Base-by-base conservation (phyloP, 2,113 vertebrate genomes). In the Strix uralensis region DNA sequence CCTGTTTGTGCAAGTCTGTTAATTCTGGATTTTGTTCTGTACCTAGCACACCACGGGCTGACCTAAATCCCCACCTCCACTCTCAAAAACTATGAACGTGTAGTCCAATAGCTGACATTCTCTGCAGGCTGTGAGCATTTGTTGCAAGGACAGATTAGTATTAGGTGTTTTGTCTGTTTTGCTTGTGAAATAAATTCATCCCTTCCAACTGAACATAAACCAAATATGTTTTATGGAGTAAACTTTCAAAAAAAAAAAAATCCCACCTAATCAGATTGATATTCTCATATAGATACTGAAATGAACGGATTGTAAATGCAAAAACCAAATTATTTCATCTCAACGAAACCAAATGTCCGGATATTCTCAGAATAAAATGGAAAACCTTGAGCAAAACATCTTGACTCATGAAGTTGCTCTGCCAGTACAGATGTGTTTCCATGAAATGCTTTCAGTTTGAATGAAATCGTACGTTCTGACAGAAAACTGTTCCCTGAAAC, bases 1-100 rank as follows among this genome's bases (percentile, higher is more conserved):
- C 55, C 54, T 61, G 27, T 27, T 36, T 75, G 29, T 84, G 14
- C 47, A 52, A 38, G 19, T 10, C 62, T 65, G 10, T 23, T 55
- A 25, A 61, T 49, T 47, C 55, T 40, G 12, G 23, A 1, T 0
- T 7, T 42, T 38, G 26, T n/a, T n/a, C 36, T 32, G 42, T 30
- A 32, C 10, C 40, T 69, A 32, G 55, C 62, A n/a, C 40, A 49
- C 32, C 40, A 13, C 61, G n/a, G 44, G 19, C 34, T 47, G 34
- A n/a, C 49, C 17, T 38, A 6, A 78, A 38, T 36, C 61, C 38
- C 18, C 38, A 8, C 15, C 80, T 70, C 36, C 58, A 15, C 7
- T 46, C 66, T 49, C 55, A 22, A 8, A 40, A 47, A 8, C 36
- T 13, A 7, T 8, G 29, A 38, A 3, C 2, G 0, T 3, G 13